These are phyloP conservation scores for Drosophila putrida DNA, from an alignment of 2,888 invertebrate species.

Conservation along the genomic window DNA sequence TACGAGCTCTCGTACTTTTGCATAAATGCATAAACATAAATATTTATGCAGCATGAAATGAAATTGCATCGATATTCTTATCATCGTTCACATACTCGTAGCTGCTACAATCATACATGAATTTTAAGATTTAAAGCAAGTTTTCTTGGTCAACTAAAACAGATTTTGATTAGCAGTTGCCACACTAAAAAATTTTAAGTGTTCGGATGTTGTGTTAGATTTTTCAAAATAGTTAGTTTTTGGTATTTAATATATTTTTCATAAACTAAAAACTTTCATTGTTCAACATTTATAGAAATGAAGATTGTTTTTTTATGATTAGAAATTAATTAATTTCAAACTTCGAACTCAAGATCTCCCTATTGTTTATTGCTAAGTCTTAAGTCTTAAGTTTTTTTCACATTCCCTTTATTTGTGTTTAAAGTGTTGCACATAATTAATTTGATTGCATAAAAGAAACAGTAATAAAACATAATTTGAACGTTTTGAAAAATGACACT, in stretches of 20 bases:
- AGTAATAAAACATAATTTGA: neutral
- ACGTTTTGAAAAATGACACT: neutral
- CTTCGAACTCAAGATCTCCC: neutral
- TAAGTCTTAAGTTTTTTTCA: no score
- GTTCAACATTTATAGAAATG: slow-evolving; percentile 6
- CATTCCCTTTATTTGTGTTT: neutral
- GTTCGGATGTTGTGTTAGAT: no score
- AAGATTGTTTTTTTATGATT: neutral
- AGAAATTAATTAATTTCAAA: neutral
- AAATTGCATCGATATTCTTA: slow-evolving; percentile 57
- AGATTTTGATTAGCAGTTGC: slow-evolving; percentile 9
- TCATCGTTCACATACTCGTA: slow-evolving; percentile 5
- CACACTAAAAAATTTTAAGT: neutral
- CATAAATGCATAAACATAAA: slow-evolving; percentile 72
- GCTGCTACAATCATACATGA: slow-evolving; percentile 15
- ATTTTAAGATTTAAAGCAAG: slow-evolving; percentile 43
- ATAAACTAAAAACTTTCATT: no score
- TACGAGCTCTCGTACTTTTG: slow-evolving; percentile 33
- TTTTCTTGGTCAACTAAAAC: slow-evolving; percentile 34
- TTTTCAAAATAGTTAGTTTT: neutral
- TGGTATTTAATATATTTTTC: neutral
- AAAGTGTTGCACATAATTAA: neutral
- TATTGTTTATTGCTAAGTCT: no score
- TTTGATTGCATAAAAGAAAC: neutral
- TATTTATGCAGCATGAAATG: slow-evolving; percentile 65